These are phyloP conservation scores for Brachynemurus nebulosus DNA, from an alignment of 2,888 invertebrate species.

Conservation along the genomic window DNA sequence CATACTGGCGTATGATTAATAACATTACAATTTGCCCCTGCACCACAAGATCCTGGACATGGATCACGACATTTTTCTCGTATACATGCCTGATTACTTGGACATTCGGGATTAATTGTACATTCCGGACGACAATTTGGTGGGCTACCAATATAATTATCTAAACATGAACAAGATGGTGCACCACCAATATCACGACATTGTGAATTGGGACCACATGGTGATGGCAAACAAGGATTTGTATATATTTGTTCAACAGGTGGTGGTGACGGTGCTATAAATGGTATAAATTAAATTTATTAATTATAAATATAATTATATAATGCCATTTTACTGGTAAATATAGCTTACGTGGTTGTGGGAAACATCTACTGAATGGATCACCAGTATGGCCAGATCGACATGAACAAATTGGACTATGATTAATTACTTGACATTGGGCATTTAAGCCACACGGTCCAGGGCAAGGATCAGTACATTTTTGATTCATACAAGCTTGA, in stretches of 20 bases:
- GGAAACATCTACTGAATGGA: slow-evolving; percentile 47
- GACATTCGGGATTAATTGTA: slow-evolving; percentile 51
- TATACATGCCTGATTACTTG: slow-evolving; percentile 49
- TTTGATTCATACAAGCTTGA: slow-evolving; percentile 50
- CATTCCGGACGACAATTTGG: slow-evolving; percentile 67
- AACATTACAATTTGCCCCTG: slow-evolving; percentile 45
- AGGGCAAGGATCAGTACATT: slow-evolving; percentile 51
- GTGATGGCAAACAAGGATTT: slow-evolving; percentile 54
- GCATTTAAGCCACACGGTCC: slow-evolving; percentile 59
- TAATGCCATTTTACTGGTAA: neutral
- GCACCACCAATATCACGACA: slow-evolving; percentile 44
- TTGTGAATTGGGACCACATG: slow-evolving; percentile 68
- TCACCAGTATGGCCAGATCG: slow-evolving; percentile 50
- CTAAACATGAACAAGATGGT: slow-evolving; percentile 44
- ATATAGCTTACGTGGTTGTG: slow-evolving; percentile 28
- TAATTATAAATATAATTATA: neutral
- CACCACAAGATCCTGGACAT: slow-evolving; percentile 48
- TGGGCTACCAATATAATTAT: slow-evolving; percentile 50
- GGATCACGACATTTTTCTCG: slow-evolving; percentile 59
- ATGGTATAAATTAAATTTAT: neutral
- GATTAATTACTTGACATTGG: slow-evolving; percentile 56
- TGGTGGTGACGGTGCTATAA: slow-evolving; percentile 28
- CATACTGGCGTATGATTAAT: slow-evolving; percentile 53
- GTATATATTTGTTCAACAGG: slow-evolving; percentile 28
- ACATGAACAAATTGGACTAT: slow-evolving; percentile 62